A percentile compares a stretch with the other conserved stretches of the same genome.
Evolutionary conservation across 2,113 vertebrate species (phyloP).

Genomic region (Gymnobelideus leadbeateri): DNA sequence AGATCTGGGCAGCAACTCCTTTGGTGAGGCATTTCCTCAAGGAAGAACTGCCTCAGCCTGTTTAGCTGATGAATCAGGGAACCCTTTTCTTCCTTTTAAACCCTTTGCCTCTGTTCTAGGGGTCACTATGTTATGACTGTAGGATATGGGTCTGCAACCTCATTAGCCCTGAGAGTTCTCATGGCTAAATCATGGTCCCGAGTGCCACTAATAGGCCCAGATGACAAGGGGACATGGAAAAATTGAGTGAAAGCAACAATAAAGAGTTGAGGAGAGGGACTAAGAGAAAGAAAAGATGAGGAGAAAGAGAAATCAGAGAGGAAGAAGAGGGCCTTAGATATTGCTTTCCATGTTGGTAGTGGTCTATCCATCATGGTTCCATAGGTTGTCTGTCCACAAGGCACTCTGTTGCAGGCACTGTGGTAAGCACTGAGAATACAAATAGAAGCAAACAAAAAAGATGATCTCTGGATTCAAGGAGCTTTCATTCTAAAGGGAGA

Average conservation of each 20-base stretch:
- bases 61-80: neutral
- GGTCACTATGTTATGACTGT: neutral
- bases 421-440: neutral
- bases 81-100: neutral
- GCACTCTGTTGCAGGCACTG: neutral
- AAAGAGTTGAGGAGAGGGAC: neutral
- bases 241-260: neutral
- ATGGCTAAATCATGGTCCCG: neutral
- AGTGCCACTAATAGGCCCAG: neutral
- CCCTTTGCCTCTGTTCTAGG: neutral
- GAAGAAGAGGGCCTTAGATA: neutral
- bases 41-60: neutral
- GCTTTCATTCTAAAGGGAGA: neutral
- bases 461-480: neutral
- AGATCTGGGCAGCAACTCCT: neutral
- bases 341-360: neutral
- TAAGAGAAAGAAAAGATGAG: neutral
- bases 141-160: neutral
- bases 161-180: neutral
- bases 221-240: neutral
- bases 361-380: neutral
- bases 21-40: neutral
- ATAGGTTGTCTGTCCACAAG: neutral
- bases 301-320: neutral
- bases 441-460: neutral